These are phyloP conservation scores for Drosophila parabipectinata DNA, from an alignment of 1,140 invertebrate genomes.

Conservation along the genomic window DNA sequence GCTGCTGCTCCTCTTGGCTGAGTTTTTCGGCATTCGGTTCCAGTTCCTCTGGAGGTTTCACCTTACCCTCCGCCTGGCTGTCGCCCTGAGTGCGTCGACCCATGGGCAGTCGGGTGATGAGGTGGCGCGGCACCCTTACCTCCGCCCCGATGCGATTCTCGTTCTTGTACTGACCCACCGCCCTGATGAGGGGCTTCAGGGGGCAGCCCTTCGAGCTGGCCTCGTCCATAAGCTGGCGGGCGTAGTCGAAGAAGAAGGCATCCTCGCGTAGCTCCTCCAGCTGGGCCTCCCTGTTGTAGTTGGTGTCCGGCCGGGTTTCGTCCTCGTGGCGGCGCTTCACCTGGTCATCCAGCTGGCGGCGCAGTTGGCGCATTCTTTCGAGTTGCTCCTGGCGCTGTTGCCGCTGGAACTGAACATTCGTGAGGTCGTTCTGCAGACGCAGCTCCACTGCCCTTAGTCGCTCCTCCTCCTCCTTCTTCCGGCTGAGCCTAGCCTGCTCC, in stretches of 20 bases:
- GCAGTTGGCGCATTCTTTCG: constrained; percentile 43
- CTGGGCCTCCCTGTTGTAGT: constrained; percentile 65
- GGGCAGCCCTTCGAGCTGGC: constrained; percentile 51
- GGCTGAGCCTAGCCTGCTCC: constrained; percentile 35
- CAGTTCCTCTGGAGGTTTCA: neutral
- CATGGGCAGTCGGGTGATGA: constrained; percentile 59
- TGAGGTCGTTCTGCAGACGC: constrained; percentile 55
- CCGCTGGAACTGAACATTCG: constrained; percentile 55
- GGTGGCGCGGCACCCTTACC: constrained; percentile 45
- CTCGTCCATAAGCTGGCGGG: constrained; percentile 56
- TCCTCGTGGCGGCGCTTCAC: constrained; percentile 36
- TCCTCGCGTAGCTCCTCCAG: constrained; percentile 65
- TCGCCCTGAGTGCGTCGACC: constrained; percentile 61
- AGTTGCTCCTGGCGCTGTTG: constrained; percentile 58
- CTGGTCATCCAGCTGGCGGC: constrained; percentile 55
- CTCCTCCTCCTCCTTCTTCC: constrained; percentile 25
- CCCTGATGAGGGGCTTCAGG: constrained; percentile 58
- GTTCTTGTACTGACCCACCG: constrained; percentile 54
- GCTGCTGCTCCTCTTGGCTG: constrained; percentile 5
- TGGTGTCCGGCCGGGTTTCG: constrained; percentile 47
- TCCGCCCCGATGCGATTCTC: constrained; percentile 60
- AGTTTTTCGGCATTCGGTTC: constrained; percentile 31
- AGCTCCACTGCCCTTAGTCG: constrained; percentile 28
- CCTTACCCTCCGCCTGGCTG: constrained; percentile 23
- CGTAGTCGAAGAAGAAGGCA: constrained; percentile 63